A percentile compares a stretch with the other conserved stretches of the same genome.
phyloP scores from a whole-genome alignment of 2,113 vertebrate species.

The Pteropus alecto region DNA sequence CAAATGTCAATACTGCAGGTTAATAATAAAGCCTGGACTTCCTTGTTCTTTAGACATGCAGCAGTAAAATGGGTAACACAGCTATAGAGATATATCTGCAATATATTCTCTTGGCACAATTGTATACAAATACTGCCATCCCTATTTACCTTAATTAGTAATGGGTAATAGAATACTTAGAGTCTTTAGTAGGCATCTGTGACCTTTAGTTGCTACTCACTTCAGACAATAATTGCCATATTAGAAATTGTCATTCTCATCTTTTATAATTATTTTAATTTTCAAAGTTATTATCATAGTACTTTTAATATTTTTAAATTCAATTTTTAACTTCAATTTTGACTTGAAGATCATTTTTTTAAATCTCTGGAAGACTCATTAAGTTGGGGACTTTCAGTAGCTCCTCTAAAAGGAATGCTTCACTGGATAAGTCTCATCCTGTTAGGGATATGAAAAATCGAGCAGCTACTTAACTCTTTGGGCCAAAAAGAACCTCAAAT shows the following conservation, averaged over 20 bases:
- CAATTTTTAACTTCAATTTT: neutral
- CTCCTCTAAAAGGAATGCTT: neutral
- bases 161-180: neutral
- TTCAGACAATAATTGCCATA: neutral
- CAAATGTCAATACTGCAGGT: neutral
- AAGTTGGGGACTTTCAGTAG: neutral
- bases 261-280: conserved; percentile 11
- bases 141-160: neutral
- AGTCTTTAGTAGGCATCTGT: neutral
- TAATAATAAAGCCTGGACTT: neutral
- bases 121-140: neutral
- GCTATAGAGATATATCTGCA: neutral
- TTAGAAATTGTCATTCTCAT: neutral
- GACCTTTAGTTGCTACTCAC: conserved; percentile 19
- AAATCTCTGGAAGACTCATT: neutral
- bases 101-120: neutral
- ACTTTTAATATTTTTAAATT: neutral
- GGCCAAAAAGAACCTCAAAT: neutral
- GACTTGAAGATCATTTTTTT: neutral
- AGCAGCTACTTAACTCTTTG: neutral
- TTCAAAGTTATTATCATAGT: neutral
- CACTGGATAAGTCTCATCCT: neutral
- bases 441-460: neutral
- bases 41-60: neutral
- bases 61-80: neutral